These are phyloP conservation scores for Natrix natrix DNA, from an alignment of 2,797 vertebrate genomes.

Conservation along the genomic window DNA sequence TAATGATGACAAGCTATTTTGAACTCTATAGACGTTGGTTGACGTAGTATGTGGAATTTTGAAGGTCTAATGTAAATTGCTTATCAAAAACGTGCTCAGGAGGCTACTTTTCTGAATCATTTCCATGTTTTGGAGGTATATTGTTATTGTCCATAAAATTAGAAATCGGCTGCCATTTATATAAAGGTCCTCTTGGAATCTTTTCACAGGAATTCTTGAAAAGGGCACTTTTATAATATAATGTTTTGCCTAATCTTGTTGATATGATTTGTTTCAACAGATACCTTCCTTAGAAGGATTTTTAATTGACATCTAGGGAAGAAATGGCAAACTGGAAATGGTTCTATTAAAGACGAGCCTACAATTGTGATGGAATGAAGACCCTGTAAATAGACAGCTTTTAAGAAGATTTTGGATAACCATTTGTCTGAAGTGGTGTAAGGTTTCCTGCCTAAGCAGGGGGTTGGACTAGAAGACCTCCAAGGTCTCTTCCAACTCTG, in stretches of 20 bases:
- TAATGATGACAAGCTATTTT: not conserved
- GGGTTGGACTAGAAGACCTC: too few relatives aligned
- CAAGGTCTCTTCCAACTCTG: too few relatives aligned
- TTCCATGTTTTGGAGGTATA: not conserved
- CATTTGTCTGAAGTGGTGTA: too few relatives aligned
- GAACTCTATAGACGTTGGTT: not conserved
- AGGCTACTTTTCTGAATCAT: not conserved
- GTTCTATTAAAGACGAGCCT: not conserved
- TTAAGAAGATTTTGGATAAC: too few relatives aligned
- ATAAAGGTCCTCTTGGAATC: not conserved
- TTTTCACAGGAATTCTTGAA: not conserved
- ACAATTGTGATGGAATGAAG: not conserved
- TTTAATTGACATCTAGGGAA: not conserved
- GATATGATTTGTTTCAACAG: not conserved
- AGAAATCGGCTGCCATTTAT: not conserved
- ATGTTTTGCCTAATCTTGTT: not conserved
- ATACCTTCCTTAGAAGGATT: not conserved
- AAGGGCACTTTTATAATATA: not conserved
- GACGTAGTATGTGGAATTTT: not conserved
- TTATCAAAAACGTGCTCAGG: not conserved
- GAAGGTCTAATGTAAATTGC: not conserved
- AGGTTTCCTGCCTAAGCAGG: too few relatives aligned
- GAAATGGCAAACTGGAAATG: not conserved
- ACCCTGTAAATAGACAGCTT: not conserved
- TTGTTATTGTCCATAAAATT: not conserved